Base-by-base conservation (phyloP, 1,140 invertebrate genomes). In the Palaemon carinicauda region DNA sequence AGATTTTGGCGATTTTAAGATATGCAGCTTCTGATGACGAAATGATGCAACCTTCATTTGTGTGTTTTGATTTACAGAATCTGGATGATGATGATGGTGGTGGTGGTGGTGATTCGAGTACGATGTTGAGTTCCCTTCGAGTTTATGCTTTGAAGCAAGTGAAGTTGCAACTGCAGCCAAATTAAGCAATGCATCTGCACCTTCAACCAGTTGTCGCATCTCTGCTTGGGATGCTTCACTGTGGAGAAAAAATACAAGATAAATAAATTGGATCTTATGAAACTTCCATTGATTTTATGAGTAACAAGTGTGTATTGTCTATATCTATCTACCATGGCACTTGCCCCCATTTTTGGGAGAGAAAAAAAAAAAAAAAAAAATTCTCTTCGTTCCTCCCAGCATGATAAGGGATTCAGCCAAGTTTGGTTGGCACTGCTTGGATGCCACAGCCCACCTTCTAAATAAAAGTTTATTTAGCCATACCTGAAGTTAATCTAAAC, bases 101-200 rank as follows among this genome's bases (percentile, higher is more conserved):
- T n/a, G 65, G 33, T 52, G 27, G 15, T 54, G 69, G 17, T 74
- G 65, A 15, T 21, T 71, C 4, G 51, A 29, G 56, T 65, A 54
- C 12, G 65, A 33, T 17, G 14, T n/a, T 4, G 53, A 41, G 41
- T 27, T 3, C 31, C 33, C 33, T 41, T 15, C 65, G 24, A 77
- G 24, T 51, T 50, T 73, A 52, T 73, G 86, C 78, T 82, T 80
- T 51, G 89, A 85, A 56, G 88, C 87, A n/a, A 85, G 80, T 7
- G 89, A 88, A 17, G 87, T 88, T 7, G 89, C 85, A 15, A 94
- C 93, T 10, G 94, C 94, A 0, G 95, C 95, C 29, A 96, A 91
- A 91, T 96, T 95, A 17, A 96, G 91, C 60, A 96, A 91, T 0
- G 95, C 95, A 89, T 96, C 95, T 0, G 95, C 95, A 83, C 95